A percentile compares a stretch with the other conserved stretches of the same genome.
Conservation (phyloP, 1,140 invertebrate genomes). For the Ceratosolen fusciceps region DNA sequence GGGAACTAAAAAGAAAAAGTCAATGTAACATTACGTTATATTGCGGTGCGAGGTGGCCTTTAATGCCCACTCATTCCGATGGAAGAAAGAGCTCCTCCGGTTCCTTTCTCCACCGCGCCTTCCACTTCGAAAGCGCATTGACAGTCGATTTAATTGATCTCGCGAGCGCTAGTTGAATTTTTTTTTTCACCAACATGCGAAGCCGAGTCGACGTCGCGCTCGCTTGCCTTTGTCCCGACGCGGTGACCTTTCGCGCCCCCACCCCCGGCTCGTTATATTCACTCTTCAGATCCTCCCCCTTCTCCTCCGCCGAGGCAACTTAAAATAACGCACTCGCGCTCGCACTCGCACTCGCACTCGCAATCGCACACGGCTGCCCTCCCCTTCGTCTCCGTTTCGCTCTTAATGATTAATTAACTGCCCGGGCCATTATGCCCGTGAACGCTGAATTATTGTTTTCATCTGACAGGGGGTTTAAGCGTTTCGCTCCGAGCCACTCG, state of each 20-base stretch:
- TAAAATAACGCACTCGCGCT: slow-evolving; percentile 26
- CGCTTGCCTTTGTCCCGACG: not conserved
- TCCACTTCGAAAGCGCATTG: not conserved
- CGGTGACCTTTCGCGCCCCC: not conserved
- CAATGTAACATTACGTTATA: too few species aligned
- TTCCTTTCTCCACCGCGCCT: not conserved
- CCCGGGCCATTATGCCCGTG: slow-evolving; percentile 16
- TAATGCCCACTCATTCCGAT: not conserved
- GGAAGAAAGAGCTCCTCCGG: not conserved
- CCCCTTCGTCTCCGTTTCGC: not conserved
- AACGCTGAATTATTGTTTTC: slow-evolving; percentile 38
- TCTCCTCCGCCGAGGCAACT: slow-evolving; percentile 1
- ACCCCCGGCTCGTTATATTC: slow-evolving; percentile 3
- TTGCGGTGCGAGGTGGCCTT: not conserved
- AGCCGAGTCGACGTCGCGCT: too few species aligned
- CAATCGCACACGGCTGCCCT: too few species aligned
- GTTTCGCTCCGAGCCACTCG: slow-evolving; percentile 11
- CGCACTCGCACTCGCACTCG: not conserved
- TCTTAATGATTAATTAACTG: slow-evolving; percentile 40
- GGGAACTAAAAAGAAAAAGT: too few species aligned
- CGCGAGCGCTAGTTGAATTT: slow-evolving; percentile 4
- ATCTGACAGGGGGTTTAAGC: not conserved
- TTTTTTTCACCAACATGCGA: too few species aligned
- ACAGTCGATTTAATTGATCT: slow-evolving; percentile 22
- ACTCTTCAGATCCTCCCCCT: not conserved